Evolutionary conservation across 2,797 vertebrate genomes (phyloP), one percentile per base, ranked within the genome.

Genomic region (Diplodus puntazzo): DNA sequence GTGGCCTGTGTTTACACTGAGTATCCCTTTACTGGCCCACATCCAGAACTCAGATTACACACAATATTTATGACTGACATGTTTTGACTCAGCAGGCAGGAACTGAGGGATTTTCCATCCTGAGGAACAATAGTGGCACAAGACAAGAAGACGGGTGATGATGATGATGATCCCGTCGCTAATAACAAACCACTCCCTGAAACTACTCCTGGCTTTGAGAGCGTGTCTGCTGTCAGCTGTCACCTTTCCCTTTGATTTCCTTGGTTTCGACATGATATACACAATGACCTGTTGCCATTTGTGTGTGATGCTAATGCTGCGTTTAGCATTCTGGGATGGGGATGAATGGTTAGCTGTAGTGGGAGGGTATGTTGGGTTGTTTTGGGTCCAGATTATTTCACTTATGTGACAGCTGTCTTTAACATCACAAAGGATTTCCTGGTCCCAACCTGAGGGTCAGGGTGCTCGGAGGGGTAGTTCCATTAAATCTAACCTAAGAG

Each of bases 171-270:
- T 83, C 43, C 20, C 7, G 11, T 67, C 16, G 7, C n/a, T 42
- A 58, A 67, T 10, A 84, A 73, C 60, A 73, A 46, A 70, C 86
- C 91, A 91, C 94, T 73, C 93, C 93, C 91, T 91, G 93, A 94
- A 93, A 94, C 92, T 23, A 66, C 73, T 57, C 23, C 5, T 17
- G 49, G 50, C 46, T 27, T 18, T 58, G 3, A 21, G 60, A 58
- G 46, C 42, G 2, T 45, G 49, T 54, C 63, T 1, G 4, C 69
- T n/a, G n/a, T 43, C 39, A 53, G n/a, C 6, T 23, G 60, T 2
- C 48, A 43, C 21, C 53, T 45, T 39, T 17, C 11, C 14, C 21
- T 61, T 54, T 45, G 58, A 1, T 10, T 27, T 63, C 68, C 27
- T 59, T 72, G 63, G 87, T 87, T 90, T 92, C 77, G 16, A 12